Conservation (phyloP, 2,888 invertebrate species). For the Drosophila mimetica region DNA sequence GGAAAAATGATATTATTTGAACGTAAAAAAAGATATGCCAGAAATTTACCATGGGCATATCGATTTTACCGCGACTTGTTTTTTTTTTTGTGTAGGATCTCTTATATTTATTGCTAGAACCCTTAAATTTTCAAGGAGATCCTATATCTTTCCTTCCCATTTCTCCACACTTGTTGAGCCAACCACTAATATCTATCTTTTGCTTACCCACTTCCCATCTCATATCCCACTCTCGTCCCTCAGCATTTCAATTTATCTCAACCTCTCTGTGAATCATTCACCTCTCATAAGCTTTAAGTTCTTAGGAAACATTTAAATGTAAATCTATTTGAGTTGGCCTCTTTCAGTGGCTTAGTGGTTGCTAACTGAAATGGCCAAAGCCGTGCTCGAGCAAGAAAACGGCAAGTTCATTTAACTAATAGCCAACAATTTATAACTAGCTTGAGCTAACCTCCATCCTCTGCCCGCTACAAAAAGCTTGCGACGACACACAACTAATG, state of each 20-base stretch:
- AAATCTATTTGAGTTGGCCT: slow-evolving; percentile 42
- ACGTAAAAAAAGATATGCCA: too few species aligned
- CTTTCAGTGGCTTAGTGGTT: slow-evolving; percentile 46
- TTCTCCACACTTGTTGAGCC: slow-evolving; percentile 20
- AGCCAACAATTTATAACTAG: slow-evolving; percentile 77
- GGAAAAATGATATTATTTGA: too few species aligned
- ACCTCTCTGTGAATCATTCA: slow-evolving; percentile 9
- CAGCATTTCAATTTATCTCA: slow-evolving; percentile 2
- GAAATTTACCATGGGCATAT: too few species aligned
- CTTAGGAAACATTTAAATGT: slow-evolving; percentile 36
- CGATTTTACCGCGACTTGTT: too few species aligned
- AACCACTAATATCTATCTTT: neutral
- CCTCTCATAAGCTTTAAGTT: slow-evolving; percentile 36
- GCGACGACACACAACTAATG: slow-evolving; percentile 49
- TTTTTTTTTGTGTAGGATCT: too few species aligned
- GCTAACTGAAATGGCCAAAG: slow-evolving; percentile 47
- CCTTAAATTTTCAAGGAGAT: too few species aligned
- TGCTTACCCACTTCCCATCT: too few species aligned
- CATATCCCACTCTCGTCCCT: too few species aligned
- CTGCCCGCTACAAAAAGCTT: slow-evolving; percentile 13
- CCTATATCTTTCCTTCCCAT: too few species aligned
- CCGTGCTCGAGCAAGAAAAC: slow-evolving; percentile 50
- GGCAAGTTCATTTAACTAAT: slow-evolving; percentile 79
- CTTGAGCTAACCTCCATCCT: slow-evolving; percentile 24
- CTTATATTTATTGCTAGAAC: too few species aligned